These are phyloP conservation scores for Xenotilapia leptura DNA, from an alignment of 2,113 vertebrate genomes.

Conservation along the genomic window DNA sequence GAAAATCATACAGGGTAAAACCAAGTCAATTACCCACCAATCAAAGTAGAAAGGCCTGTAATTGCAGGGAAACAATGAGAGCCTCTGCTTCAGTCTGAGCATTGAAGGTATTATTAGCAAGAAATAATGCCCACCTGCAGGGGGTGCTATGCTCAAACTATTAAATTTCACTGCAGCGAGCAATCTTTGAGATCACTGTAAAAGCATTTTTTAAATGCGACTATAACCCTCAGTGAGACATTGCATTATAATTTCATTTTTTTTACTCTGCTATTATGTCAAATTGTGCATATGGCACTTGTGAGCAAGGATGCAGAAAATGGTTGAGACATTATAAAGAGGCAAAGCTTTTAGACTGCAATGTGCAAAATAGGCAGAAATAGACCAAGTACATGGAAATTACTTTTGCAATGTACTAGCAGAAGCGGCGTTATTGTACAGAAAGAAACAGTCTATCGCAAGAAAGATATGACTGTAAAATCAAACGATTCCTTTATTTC, in stretches of 20 bases:
- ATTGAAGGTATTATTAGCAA: slow-evolving; percentile 44
- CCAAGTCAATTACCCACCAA: slow-evolving; percentile 79
- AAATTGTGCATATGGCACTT: slow-evolving; percentile 47
- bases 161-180: slow-evolving; percentile 41
- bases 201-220: slow-evolving; percentile 36
- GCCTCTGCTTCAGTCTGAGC: slow-evolving; percentile 18
- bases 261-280: slow-evolving; percentile 55
- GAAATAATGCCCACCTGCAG: slow-evolving; percentile 68
- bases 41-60: slow-evolving; percentile 77
- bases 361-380: neutral
- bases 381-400: neutral
- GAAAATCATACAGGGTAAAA: slow-evolving; percentile 73
- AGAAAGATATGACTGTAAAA: neutral
- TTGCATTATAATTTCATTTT: slow-evolving; percentile 55
- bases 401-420: neutral
- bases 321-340: slow-evolving; percentile 33
- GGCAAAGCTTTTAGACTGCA: neutral
- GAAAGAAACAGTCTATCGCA: neutral
- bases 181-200: slow-evolving; percentile 33
- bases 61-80: slow-evolving; percentile 69
- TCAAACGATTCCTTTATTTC: neutral
- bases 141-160: slow-evolving; percentile 76
- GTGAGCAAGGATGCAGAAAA: slow-evolving; percentile 39
- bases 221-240: slow-evolving; percentile 48
- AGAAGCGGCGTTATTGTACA: neutral